Evolutionary conservation across 2,113 vertebrate species (phyloP).

Genomic region (Sitta europaea): DNA sequence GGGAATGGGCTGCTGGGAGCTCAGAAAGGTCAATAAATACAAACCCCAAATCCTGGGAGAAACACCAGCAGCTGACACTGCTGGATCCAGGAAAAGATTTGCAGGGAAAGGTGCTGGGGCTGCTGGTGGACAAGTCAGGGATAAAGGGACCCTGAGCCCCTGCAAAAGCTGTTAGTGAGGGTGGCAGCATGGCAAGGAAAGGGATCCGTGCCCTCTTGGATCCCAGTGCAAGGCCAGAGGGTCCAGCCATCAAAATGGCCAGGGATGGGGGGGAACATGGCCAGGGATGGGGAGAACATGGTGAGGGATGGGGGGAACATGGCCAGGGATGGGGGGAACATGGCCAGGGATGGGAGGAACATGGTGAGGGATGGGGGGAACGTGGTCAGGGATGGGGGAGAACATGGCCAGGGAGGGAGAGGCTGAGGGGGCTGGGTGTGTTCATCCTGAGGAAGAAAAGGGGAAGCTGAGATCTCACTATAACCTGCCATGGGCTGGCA

Average conservation of each 20-base stretch:
- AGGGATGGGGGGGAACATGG: background rate
- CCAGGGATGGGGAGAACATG: background rate
- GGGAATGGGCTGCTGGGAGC: background rate
- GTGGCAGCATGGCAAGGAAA: background rate
- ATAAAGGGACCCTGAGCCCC: accelerated
- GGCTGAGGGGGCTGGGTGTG: background rate
- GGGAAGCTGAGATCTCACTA: background rate
- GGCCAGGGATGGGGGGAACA: background rate
- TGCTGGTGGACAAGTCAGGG: background rate
- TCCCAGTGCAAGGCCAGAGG: background rate
- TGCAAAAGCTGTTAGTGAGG: background rate
- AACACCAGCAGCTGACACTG: background rate
- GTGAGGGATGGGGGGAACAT: background rate
- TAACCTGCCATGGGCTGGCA: accelerated
- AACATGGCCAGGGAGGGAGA: background rate
- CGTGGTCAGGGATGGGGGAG: background rate
- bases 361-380: background rate
- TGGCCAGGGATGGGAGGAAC: background rate
- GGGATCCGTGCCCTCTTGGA: background rate
- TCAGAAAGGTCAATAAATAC: background rate
- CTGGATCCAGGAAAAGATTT: background rate
- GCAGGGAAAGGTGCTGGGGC: background rate
- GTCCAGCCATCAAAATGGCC: background rate
- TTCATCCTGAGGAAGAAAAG: background rate
- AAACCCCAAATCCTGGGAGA: background rate